Evolutionary conservation across 2,888 invertebrate species (phyloP).

Genomic region (Odontomyia ornata): DNA sequence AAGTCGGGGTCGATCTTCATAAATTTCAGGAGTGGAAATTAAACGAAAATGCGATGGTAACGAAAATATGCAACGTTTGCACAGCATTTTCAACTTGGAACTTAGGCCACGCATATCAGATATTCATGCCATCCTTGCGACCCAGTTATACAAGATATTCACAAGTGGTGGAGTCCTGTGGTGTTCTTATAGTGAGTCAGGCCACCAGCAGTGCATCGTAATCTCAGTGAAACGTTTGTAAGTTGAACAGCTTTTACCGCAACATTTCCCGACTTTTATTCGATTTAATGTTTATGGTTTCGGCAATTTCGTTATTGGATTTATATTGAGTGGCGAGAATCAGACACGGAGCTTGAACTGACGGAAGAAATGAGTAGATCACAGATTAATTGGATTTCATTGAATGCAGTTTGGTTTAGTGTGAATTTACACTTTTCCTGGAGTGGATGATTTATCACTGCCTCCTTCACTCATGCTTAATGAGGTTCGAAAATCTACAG

Average conservation of each 20-base stretch:
- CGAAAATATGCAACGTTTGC: conserved; percentile 34
- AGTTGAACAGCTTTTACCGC: conserved; percentile 33
- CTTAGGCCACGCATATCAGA: neutral
- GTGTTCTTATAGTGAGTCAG: neutral
- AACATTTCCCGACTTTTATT: conserved; percentile 33
- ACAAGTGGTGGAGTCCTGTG: neutral
- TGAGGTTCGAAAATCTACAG: no score
- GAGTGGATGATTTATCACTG: no score
- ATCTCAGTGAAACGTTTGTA: conserved; percentile 22
- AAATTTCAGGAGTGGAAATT: conserved; percentile 35
- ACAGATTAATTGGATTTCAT: no score
- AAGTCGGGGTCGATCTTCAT: conserved; percentile 39
- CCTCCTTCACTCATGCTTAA: no score
- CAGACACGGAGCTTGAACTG: no score
- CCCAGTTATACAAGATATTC: neutral
- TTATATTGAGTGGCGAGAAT: neutral
- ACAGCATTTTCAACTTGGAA: conserved; percentile 7
- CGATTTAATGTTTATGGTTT: conserved; percentile 22
- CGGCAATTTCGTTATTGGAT: conserved; percentile 12
- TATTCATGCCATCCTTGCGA: neutral
- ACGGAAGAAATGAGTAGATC: no score
- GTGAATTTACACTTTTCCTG: no score
- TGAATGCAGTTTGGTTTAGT: neutral
- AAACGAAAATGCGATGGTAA: conserved; percentile 30
- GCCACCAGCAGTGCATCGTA: conserved; percentile 9